phyloP scores from a whole-genome alignment of 37 sponge, comb jelly and placozoan genomes.

The Ephydatia muelleri region DNA sequence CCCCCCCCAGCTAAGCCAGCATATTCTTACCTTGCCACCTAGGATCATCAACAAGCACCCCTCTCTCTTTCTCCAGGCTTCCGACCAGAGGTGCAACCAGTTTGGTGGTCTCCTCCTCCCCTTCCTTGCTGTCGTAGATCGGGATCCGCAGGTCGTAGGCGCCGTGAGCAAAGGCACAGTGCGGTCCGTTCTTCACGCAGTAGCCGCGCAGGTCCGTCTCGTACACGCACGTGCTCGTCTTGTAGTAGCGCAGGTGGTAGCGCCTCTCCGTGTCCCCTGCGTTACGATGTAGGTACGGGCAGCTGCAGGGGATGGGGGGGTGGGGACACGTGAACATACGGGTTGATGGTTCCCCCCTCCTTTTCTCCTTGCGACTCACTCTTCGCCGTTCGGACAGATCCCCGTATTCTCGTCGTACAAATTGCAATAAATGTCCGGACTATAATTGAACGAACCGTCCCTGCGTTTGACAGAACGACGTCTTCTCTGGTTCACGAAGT shows the following conservation, averaged over 20 bases:
- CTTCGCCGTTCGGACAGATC: constrained; percentile 93
- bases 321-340: not conserved
- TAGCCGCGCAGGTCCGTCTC: constrained; percentile 92
- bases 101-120: constrained; percentile 52
- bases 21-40: constrained; percentile 85
- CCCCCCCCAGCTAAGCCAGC: not conserved
- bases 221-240: constrained; percentile 95
- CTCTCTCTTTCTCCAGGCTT: constrained; percentile 83
- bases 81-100: constrained; percentile 51
- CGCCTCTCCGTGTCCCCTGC: constrained; percentile 97
- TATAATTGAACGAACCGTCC: constrained; percentile 95
- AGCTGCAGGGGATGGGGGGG: constrained; percentile 53
- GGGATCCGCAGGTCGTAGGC: constrained; percentile 87
- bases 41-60: constrained; percentile 84
- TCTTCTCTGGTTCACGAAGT: constrained; percentile 95
- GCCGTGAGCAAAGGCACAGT: constrained; percentile 97
- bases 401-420: constrained; percentile 96
- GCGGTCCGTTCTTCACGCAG: constrained; percentile 96
- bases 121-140: constrained; percentile 76
- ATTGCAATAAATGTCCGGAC: constrained; percentile 91
- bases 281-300: constrained; percentile 91
- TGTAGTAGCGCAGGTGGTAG: constrained; percentile 95
- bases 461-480: constrained; percentile 71
- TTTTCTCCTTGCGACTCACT: constrained; percentile 50
- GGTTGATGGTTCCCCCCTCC: not conserved